Percentiles rank a stretch among this genome's conserved stretches.
Evolutionary conservation across 64 coral and sea anemone genomes (phyloP).

Genomic region (Stichodactyla helianthus): DNA sequence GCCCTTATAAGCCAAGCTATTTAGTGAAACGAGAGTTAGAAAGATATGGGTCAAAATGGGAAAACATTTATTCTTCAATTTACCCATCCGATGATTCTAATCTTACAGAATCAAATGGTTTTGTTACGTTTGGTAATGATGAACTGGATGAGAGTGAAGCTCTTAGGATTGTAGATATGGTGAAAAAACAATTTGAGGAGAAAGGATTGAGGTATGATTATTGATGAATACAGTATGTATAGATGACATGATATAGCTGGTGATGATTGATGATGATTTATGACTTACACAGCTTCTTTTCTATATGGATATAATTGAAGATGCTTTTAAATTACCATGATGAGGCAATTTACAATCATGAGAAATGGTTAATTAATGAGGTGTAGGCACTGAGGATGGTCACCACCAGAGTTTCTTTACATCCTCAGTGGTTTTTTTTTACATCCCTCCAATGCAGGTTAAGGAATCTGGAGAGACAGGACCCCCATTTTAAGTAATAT

Average conservation of each 20-base stretch:
- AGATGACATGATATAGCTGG: neutral
- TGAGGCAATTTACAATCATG: no score
- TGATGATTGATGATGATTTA: no score
- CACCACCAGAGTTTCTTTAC: no score
- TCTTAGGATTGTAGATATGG: neutral
- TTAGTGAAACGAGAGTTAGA: neutral
- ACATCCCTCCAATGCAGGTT: no score
- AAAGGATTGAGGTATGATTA: conserved; percentile 16
- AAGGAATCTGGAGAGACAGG: no score
- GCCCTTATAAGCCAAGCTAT: conserved; percentile 15
- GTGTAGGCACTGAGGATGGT: no score
- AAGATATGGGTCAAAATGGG: conserved; percentile 9
- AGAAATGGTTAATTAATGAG: no score
- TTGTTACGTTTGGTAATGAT: conserved; percentile 25
- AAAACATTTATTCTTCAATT: conserved; percentile 17
- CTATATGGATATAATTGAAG: no score
- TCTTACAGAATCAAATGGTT: neutral
- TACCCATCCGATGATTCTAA: conserved; percentile 16
- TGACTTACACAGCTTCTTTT: no score
- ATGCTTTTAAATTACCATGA: no score
- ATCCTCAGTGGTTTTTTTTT: no score
- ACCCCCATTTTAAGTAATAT: no score
- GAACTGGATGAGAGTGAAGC: neutral
- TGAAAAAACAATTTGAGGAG: neutral
- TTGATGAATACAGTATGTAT: neutral